Evolutionary conservation across 2,888 invertebrate species (phyloP).

Genomic region (Leptinotarsa haldemani): DNA sequence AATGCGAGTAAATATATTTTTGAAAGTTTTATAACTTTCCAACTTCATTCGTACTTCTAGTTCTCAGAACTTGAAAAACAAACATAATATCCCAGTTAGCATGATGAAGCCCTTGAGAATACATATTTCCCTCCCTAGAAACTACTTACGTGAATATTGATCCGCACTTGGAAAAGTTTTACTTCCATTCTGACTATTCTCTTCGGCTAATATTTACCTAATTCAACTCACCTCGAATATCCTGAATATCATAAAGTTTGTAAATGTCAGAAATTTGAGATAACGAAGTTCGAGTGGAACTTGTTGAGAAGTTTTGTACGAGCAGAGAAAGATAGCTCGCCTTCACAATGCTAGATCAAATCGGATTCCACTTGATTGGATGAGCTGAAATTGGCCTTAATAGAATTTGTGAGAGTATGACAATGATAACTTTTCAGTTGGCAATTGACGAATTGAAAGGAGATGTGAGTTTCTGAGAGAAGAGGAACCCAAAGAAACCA

Average conservation of each 20-base stretch:
- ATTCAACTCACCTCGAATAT: constrained; percentile 38
- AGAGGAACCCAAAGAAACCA: no score
- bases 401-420: not conserved
- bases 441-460: not conserved
- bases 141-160: constrained; percentile 22
- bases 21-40: no score
- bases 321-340: constrained; percentile 17
- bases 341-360: constrained; percentile 12
- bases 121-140: not conserved
- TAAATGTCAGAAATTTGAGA: constrained; percentile 36
- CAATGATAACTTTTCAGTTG: constrained; percentile 12
- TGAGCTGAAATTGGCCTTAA: constrained; percentile 23
- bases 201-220: constrained; percentile 38
- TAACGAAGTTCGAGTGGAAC: constrained; percentile 32
- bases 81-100: not conserved
- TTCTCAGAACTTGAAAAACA: no score
- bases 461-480: not conserved
- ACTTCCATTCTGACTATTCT: constrained; percentile 32
- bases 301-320: constrained; percentile 33
- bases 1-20: no score
- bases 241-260: constrained; percentile 38
- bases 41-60: no score
- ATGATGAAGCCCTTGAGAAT: not conserved
- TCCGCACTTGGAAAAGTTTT: constrained; percentile 23
- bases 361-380: constrained; percentile 22